Percentiles rank a stretch among this genome's conserved stretches.
These are phyloP conservation scores for Dipus sagitta DNA, from an alignment of 2,797 vertebrate species.

Conservation along the genomic window DNA sequence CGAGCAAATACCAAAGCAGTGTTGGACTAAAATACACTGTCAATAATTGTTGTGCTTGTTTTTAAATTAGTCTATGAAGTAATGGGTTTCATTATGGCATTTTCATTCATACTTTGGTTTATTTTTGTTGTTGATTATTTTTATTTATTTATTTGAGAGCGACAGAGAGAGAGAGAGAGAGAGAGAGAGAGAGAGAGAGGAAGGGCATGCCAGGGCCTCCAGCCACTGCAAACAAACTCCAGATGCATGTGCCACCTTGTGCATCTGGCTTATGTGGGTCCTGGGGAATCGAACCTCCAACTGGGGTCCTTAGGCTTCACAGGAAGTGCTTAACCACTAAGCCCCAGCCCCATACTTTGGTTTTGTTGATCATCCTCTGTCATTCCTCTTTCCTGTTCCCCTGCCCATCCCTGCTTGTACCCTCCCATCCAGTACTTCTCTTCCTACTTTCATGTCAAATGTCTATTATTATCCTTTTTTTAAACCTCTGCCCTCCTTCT, in stretches of 20 bases:
- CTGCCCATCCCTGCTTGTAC: not conserved
- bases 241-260: no score
- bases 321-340: no score
- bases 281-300: no score
- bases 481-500: not conserved
- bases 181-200: no score
- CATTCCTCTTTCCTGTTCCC: accelerated
- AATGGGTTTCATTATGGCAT: not conserved
- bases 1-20: not conserved
- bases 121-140: no score
- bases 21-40: not conserved
- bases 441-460: not conserved
- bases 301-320: no score
- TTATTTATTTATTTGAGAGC: no score
- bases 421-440: not conserved
- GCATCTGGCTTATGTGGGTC: no score
- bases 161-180: no score
- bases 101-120: not conserved
- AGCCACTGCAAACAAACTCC: no score
- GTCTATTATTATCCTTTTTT: not conserved
- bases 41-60: not conserved
- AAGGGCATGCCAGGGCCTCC: no score
- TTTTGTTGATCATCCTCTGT: not conserved
- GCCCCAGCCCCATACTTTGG: not conserved
- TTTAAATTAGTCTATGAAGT: not conserved